A percentile compares a stretch with the other conserved stretches of the same genome.
Evolutionary conservation across 2,888 invertebrate species (phyloP).

Genomic region (Andrena minutula): DNA sequence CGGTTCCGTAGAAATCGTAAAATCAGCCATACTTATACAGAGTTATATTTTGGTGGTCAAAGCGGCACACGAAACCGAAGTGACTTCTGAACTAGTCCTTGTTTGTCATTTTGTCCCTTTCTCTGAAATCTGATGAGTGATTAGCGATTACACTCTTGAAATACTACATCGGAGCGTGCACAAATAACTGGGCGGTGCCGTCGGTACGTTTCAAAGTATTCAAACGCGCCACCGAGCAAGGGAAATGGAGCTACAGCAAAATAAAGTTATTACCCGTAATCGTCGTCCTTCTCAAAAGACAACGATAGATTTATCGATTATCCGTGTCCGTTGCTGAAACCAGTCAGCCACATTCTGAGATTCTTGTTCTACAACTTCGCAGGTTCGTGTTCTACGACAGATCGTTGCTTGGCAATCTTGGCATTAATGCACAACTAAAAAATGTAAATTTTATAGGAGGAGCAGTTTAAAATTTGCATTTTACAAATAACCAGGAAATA

Average conservation of each 20-base stretch:
- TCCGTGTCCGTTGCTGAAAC: constrained; percentile 19
- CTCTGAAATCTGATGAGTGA: constrained; percentile 61
- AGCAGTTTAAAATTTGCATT: too few species aligned
- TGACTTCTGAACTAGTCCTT: constrained; percentile 50
- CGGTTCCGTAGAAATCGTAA: constrained; percentile 66
- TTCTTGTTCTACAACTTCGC: neutral
- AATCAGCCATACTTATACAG: constrained; percentile 50
- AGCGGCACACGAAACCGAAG: constrained; percentile 23
- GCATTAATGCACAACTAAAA: too few species aligned
- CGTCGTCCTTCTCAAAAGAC: constrained; percentile 48
- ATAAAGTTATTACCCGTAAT: constrained; percentile 70
- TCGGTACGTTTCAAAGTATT: constrained; percentile 45
- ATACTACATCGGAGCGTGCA: constrained; percentile 66
- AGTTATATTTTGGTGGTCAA: constrained; percentile 51
- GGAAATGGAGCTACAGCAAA: constrained; percentile 39
- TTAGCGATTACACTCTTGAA: constrained; percentile 68
- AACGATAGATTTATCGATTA: constrained; percentile 35
- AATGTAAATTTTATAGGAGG: too few species aligned
- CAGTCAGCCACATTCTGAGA: neutral
- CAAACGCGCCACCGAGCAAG: constrained; percentile 58
- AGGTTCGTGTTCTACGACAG: neutral
- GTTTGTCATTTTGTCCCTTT: constrained; percentile 59
- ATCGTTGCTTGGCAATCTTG: too few species aligned
- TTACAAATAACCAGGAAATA: too few species aligned
- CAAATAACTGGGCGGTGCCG: constrained; percentile 73